Evolutionary conservation across 1,140 invertebrate genomes (phyloP).

Genomic region (Thaumetopoea pityocampa): DNA sequence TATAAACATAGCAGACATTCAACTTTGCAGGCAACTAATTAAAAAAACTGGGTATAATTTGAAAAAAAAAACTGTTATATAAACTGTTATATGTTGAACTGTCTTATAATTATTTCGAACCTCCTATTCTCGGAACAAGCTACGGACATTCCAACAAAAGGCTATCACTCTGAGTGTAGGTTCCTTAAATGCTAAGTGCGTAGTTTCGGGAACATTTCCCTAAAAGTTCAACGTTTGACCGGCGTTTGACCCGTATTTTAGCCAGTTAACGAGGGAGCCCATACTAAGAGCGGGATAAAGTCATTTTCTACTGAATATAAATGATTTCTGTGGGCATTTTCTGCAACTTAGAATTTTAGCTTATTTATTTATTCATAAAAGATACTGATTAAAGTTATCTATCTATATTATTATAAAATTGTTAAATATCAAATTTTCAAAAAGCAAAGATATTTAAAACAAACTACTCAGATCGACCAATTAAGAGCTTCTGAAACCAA

Average conservation of each 20-base stretch:
- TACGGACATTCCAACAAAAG: slow-evolving; percentile 12
- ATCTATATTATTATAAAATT: too few species aligned
- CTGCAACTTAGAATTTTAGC: slow-evolving; percentile 11
- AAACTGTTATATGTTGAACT: slow-evolving; percentile 1
- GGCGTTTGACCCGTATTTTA: slow-evolving; percentile 12
- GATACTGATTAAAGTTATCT: background rate
- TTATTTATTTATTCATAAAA: slow-evolving; percentile 1
- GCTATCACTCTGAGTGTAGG: slow-evolving; percentile 12
- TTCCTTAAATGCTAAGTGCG: slow-evolving; percentile 16
- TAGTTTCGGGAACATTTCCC: slow-evolving; percentile 15
- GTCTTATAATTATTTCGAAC: too few species aligned
- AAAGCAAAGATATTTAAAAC: too few species aligned
- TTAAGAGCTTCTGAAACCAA: too few species aligned
- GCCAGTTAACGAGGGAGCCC: slow-evolving; percentile 8
- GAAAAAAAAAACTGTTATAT: background rate
- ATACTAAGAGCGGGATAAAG: slow-evolving; percentile 10
- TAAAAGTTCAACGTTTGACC: slow-evolving; percentile 15
- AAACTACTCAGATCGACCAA: too few species aligned
- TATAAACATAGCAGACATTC: too few species aligned
- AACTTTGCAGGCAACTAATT: too few species aligned
- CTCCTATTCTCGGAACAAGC: slow-evolving; percentile 6
- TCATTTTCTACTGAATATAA: slow-evolving; percentile 9
- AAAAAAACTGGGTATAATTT: too few species aligned
- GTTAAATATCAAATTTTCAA: too few species aligned
- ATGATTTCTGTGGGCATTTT: too few species aligned